phyloP scores from a whole-genome alignment of 2,888 invertebrate genomes.

The Eristalis arbustorum region DNA sequence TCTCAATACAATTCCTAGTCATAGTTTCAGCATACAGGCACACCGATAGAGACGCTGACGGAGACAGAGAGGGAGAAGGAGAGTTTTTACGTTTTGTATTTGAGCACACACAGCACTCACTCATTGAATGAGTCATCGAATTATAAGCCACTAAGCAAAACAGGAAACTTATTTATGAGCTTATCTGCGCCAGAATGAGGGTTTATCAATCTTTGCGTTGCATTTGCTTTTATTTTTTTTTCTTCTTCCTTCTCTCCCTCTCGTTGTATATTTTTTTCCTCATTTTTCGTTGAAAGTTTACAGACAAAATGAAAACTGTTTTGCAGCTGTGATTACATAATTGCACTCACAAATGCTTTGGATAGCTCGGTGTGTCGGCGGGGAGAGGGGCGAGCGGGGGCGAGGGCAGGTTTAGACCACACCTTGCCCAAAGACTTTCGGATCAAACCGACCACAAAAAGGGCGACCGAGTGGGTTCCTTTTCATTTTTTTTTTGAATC shows the following conservation, averaged over 20 bases:
- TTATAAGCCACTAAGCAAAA: conserved; percentile 37
- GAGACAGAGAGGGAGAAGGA: neutral
- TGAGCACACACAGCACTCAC: neutral
- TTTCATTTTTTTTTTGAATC: conserved; percentile 25
- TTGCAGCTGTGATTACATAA: conserved; percentile 67
- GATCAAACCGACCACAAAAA: conserved; percentile 11
- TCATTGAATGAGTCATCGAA: conserved; percentile 43
- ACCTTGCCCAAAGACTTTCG: conserved; percentile 41
- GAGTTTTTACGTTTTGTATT: neutral
- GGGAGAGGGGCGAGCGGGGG: neutral
- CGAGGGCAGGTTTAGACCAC: conserved; percentile 27
- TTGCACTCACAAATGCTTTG: conserved; percentile 51
- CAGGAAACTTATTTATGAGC: conserved; percentile 53
- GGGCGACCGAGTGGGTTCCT: conserved; percentile 49
- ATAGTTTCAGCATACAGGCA: neutral
- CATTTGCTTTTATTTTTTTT: neutral
- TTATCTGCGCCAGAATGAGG: conserved; percentile 54
- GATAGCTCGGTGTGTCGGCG: neutral
- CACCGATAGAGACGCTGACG: neutral
- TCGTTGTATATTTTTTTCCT: neutral
- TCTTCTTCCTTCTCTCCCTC: conserved; percentile 2
- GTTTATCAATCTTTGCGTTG: conserved; percentile 55
- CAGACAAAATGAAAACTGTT: conserved; percentile 7
- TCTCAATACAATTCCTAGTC: conserved; percentile 21
- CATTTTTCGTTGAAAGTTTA: conserved; percentile 47